Percentiles rank a stretch among this genome's conserved stretches.
phyloP scores from a whole-genome alignment of 2,797 vertebrate genomes.

The Masticophis lateralis region DNA sequence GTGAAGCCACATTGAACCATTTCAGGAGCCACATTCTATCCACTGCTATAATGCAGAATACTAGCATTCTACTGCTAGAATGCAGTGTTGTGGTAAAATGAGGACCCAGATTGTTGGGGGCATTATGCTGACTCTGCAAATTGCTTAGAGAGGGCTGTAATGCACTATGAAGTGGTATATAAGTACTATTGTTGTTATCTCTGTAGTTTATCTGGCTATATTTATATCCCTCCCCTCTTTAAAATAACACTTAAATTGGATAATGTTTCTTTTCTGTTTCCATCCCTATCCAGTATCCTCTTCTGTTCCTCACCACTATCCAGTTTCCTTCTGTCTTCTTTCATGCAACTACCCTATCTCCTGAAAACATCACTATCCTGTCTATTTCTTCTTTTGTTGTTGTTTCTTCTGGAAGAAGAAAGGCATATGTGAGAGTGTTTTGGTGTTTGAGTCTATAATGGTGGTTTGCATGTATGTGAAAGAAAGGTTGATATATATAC shows the following conservation, averaged over 20 bases:
- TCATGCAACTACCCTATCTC: background rate
- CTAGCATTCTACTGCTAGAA: too few species aligned
- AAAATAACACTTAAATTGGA: background rate
- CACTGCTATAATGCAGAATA: too few species aligned
- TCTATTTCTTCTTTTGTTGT: background rate
- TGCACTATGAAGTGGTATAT: too few species aligned
- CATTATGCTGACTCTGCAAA: too few species aligned
- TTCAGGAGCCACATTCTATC: too few species aligned
- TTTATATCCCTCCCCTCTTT: background rate
- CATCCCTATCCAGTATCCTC: background rate
- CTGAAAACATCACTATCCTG: background rate
- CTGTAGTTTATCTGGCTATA: background rate
- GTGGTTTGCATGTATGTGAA: too few species aligned
- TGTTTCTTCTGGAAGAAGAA: background rate
- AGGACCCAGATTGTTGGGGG: too few species aligned
- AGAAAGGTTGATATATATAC: background rate
- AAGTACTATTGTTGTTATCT: too few species aligned
- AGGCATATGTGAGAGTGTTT: background rate
- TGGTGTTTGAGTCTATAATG: background rate
- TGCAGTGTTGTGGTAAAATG: too few species aligned
- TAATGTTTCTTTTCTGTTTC: background rate
- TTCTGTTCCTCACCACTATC: background rate
- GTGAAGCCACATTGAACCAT: too few species aligned
- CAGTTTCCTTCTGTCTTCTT: background rate
- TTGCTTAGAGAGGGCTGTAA: too few species aligned